These are phyloP conservation scores for Micrastur ruficollis DNA, from an alignment of 2,797 vertebrate species.

Conservation along the genomic window DNA sequence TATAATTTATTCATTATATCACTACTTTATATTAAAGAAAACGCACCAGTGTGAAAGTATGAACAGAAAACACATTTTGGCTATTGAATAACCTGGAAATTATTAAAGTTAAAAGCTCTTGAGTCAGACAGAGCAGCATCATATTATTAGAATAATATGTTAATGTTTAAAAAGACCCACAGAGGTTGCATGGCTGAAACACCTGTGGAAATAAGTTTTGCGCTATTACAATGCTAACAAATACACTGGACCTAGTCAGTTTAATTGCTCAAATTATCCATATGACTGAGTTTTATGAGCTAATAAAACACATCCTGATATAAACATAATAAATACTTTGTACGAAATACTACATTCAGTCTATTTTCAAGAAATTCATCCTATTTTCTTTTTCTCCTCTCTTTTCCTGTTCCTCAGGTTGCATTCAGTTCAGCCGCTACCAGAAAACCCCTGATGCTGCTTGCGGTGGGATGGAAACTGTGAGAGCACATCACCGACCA, in stretches of 20 bases:
- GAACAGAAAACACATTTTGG: slow-evolving; percentile 64
- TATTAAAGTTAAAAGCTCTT: slow-evolving; percentile 74
- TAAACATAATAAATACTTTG: slow-evolving; percentile 51
- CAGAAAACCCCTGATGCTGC: not conserved
- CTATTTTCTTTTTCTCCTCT: slow-evolving; percentile 4
- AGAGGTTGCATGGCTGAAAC: slow-evolving; percentile 5
- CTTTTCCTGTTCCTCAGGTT: not conserved
- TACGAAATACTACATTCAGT: not conserved
- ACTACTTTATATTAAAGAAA: slow-evolving; percentile 67
- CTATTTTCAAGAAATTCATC: not conserved
- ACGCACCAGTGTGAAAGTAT: slow-evolving; percentile 63
- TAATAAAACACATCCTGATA: slow-evolving; percentile 67
- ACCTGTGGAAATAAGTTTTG: slow-evolving; percentile 72
- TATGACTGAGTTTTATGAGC: slow-evolving; percentile 48
- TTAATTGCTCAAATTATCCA: slow-evolving; percentile 44
- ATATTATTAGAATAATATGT: slow-evolving; percentile 74
- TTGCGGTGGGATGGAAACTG: not conserved
- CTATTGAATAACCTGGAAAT: slow-evolving; percentile 70
- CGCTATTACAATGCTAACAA: slow-evolving; percentile 45
- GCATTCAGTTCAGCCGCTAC: not conserved
- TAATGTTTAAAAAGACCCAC: slow-evolving; percentile 48
- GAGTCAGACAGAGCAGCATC: slow-evolving; percentile 69
- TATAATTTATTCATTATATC: slow-evolving; percentile 73
- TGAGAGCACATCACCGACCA: not conserved
- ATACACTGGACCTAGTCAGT: not conserved